Evolutionary conservation across 2,113 vertebrate species (phyloP).

Genomic region (Chroicocephalus ridibundus): DNA sequence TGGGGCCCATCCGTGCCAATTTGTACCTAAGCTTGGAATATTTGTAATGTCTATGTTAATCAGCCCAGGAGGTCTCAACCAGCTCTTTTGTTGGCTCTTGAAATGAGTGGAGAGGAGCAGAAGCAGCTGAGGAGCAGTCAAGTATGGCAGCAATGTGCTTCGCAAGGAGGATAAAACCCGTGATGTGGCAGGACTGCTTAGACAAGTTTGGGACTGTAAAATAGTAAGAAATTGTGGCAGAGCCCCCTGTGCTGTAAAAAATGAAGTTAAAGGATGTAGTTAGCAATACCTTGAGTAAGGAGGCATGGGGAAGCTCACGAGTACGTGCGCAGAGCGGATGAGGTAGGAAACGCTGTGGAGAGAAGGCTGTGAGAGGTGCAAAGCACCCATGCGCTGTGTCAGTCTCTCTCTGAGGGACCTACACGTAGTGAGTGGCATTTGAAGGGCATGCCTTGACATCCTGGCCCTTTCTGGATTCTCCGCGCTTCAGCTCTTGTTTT

Average conservation of each 20-base stretch:
- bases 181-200: background rate
- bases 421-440: fast-evolving
- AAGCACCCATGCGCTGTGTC: background rate
- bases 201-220: background rate
- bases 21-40: background rate
- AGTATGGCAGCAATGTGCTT: background rate
- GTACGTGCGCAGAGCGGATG: background rate
- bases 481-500: background rate
- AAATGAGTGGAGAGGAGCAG: background rate
- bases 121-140: background rate
- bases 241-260: background rate
- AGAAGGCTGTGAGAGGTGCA: background rate
- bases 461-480: background rate
- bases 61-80: background rate
- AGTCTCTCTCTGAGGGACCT: background rate
- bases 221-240: background rate
- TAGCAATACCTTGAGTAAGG: background rate
- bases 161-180: background rate
- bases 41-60: slow-evolving; percentile 1
- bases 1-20: background rate
- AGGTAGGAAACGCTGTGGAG: fast-evolving
- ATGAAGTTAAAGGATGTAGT: background rate
- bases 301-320: background rate
- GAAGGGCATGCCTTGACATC: fast-evolving
- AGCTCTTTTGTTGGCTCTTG: background rate